Conservation (phyloP, 53 echinoderm and acorn worm genomes). For the Temnopleurus reevesii region DNA sequence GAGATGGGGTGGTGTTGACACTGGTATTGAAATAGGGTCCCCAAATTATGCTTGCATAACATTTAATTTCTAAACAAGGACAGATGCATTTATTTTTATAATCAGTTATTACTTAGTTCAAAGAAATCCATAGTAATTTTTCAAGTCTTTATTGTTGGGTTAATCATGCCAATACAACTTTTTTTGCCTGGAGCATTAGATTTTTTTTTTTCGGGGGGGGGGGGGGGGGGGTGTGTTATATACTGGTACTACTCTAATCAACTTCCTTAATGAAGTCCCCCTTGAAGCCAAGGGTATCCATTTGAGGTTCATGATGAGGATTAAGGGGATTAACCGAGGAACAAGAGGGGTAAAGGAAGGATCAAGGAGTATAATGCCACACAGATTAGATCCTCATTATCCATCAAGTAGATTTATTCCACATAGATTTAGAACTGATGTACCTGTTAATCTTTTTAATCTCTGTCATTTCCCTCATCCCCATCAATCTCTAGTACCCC, state of each 20-base stretch:
- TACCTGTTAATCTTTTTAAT: neutral
- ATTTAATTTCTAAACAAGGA: no score
- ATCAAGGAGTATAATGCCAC: neutral
- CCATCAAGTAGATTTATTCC: neutral
- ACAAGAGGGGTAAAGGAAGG: neutral
- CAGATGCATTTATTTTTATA: no score
- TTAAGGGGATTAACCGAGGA: neutral
- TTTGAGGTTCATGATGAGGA: constrained; percentile 25
- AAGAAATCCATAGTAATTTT: no score
- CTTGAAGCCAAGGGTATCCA: neutral
- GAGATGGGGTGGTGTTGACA: neutral
- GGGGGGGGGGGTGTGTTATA: neutral
- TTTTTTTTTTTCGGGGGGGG: no score
- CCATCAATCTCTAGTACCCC: neutral
- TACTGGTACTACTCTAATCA: neutral
- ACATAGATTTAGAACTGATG: neutral
- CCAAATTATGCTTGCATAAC: no score
- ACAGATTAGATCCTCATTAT: constrained; percentile 13
- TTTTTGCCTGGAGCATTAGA: no score
- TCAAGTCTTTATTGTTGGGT: no score
- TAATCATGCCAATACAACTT: no score
- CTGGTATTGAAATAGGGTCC: neutral
- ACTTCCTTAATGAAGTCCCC: constrained; percentile 16
- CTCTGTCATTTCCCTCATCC: neutral
- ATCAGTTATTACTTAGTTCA: no score